Evolutionary conservation across 2,113 vertebrate species (phyloP).

Genomic region (Hemichromis elongatus): DNA sequence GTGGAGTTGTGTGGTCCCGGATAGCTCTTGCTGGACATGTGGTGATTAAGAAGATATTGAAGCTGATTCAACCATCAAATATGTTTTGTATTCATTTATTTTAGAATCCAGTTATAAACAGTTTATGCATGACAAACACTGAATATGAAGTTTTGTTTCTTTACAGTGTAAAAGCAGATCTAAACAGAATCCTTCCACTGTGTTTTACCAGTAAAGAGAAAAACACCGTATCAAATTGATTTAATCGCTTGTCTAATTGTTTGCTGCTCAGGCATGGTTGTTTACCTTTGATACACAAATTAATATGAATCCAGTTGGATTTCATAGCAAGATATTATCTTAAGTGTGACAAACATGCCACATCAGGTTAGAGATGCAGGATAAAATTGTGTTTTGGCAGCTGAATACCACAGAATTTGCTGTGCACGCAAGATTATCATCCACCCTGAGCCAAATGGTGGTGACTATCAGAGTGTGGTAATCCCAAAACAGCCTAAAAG

Average conservation of each 20-base stretch:
- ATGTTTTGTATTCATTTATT: background rate
- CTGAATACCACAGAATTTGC: background rate
- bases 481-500: background rate
- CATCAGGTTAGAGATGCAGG: background rate
- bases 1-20: background rate
- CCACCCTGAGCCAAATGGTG: background rate
- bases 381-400: background rate
- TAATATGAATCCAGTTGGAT: background rate
- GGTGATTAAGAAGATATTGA: background rate
- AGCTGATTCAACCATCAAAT: background rate
- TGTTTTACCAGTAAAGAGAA: background rate
- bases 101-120: background rate
- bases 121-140: background rate
- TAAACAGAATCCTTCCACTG: background rate
- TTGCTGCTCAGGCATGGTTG: background rate
- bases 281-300: background rate
- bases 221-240: background rate
- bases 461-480: background rate
- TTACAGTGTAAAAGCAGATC: background rate
- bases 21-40: background rate
- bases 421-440: background rate
- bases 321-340: background rate
- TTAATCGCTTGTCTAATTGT: background rate
- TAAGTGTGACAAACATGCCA: background rate
- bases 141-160: background rate